Base-by-base conservation (phyloP, 2,113 vertebrate genomes). In the Sinocyclocheilus rhinocerous region DNA sequence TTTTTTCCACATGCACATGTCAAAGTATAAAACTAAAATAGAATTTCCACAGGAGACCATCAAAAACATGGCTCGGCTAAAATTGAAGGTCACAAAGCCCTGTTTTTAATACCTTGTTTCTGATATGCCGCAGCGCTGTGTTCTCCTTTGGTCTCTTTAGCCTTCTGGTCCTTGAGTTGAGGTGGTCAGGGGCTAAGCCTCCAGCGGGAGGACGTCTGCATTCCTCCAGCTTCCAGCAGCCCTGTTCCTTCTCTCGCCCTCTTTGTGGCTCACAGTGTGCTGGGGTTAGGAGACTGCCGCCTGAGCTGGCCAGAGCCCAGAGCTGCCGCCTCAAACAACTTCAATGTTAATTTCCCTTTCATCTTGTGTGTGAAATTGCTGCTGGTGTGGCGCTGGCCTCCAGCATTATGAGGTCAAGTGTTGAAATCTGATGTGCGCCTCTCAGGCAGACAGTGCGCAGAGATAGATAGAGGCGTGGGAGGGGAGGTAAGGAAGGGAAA, bases 331-430 rank as follows among this genome's bases (percentile, higher is more conserved):
- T 88, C 81, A 76, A 78, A 86, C 83, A 82, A 85, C 86, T 88
- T 87, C 83, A 91, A 75, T 86, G 86, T 91, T 91, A 85, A 91
- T 92, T 91, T 92, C 91, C 92, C 89, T 91, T 91, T 91, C 91
- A 92, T 92, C 91, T 91, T 91, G 88, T 89, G 90, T 92, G 91
- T 91, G 92, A 92, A 92, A 92, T 92, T 89, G 88, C 87, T 87
- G 88, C 86, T 86, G 90, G 90, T 91, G 91, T 89, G 85, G 86
- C 22, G 55, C 87, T 91, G 89, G 91, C 90, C 92, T 87, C 84
- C 81, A 83, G 91, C 87, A 92, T 91, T 91, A 91, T 88, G 87
- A 89, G 91, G 90, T 91, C 91, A 92, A 90, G 90, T 90, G 89
- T 77, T 90, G 87, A 91, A 90, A 91, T 91, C 88, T 90, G 89